These are phyloP conservation scores for Leptopilina myrica DNA, from an alignment of 2,888 invertebrate genomes.

Conservation along the genomic window DNA sequence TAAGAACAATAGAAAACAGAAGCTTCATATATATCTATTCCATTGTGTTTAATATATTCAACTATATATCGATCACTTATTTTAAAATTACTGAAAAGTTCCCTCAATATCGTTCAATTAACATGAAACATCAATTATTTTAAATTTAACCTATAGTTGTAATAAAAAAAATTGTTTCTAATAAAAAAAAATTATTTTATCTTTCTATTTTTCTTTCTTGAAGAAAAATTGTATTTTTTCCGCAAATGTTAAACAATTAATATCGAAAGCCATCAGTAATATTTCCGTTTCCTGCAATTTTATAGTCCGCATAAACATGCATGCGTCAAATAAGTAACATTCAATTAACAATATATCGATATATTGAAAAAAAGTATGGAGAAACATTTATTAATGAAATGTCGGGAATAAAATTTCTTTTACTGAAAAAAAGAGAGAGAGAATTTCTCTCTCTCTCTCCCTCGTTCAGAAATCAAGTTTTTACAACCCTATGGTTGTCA, in stretches of 20 bases:
- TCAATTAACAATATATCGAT: slow-evolving; percentile 10
- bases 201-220: no score
- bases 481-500: background rate
- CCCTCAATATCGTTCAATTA: background rate
- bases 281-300: background rate
- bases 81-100: background rate
- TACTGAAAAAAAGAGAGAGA: background rate
- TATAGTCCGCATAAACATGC: background rate
- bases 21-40: background rate
- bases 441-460: slow-evolving; percentile 4
- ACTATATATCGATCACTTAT: background rate
- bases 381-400: slow-evolving; percentile 9
- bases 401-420: background rate
- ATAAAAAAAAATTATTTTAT: no score
- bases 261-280: background rate
- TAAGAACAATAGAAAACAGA: slow-evolving; percentile 27
- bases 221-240: no score
- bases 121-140: background rate
- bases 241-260: background rate
- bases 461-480: slow-evolving; percentile 17
- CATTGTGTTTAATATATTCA: background rate
- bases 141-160: background rate
- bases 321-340: background rate
- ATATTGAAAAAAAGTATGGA: background rate
- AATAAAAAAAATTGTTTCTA: background rate